Evolutionary conservation across 2,888 invertebrate species (phyloP), one percentile per base, ranked within the genome.

Genomic region (Drosophila stalkeri): DNA sequence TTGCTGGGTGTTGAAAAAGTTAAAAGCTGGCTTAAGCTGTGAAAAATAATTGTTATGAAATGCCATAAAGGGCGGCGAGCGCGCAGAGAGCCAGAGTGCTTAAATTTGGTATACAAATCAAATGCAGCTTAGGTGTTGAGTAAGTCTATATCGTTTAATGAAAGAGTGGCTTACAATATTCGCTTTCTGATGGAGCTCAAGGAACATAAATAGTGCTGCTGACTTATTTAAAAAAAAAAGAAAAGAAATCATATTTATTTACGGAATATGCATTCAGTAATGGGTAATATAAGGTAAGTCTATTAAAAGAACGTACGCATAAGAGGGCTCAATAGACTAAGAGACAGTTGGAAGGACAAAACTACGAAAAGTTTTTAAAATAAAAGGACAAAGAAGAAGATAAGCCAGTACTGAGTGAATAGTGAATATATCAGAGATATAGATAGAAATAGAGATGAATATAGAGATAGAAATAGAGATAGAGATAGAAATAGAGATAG

Each of bases 21-120:
- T 68, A 11, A 56, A 47, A 60, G 59, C 23, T 35, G 8, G 41
- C 20, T 41, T 56, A 51, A 63, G 62, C 43, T 23, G 31, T 23
- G 39, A 33, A 51, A 47, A 56, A 60, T 31, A 46, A 66, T 66
- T 66, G 52, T 66, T 37, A 23, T 46, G 14, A 65, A 43, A 60
- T 60, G 64, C 55, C 16, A 16, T 31, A 31, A 46, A 31, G n/a
- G 46, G 61, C 12, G 20, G 52, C 8, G 8, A 61, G 31, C 7
- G 20, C 20, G 23, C 54, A 37, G 8, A 23, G 12, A 23, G 33
- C 12, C 6, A 20, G 16, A 55, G 12, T 12, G 8, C 18, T 39
- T n/a, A 18, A 27, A 37, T 18, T 23, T 14, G 18, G 47, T 16
- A 31, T 39, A 31, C 31, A 47, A 47, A 46, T 37, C 60, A 27